Evolutionary conservation across 2,113 vertebrate species (phyloP).

Genomic region (Sinocyclocheilus maitianheensis): DNA sequence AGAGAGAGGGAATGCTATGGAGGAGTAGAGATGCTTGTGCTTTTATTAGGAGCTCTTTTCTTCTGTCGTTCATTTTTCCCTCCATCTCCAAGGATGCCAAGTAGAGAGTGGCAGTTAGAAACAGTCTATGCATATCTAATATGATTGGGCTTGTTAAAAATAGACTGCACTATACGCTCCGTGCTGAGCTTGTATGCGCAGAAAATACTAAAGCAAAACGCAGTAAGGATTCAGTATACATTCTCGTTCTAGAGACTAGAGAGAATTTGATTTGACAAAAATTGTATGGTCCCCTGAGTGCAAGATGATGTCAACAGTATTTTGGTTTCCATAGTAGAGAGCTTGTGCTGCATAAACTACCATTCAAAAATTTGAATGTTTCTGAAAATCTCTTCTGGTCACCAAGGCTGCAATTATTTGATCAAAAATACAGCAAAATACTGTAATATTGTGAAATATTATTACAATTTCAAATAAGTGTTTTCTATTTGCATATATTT

Average conservation of each 20-base stretch:
- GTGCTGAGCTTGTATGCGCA: background rate
- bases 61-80: constrained; percentile 57
- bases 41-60: constrained; percentile 70
- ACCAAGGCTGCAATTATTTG: background rate
- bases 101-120: constrained; percentile 71
- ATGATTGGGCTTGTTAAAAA: constrained; percentile 47
- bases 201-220: background rate
- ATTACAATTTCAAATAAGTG: background rate
- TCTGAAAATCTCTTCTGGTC: no score
- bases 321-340: background rate
- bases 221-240: background rate
- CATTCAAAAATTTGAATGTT: background rate
- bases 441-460: background rate
- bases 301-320: background rate
- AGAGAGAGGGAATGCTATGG: constrained; percentile 45
- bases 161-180: constrained; percentile 26
- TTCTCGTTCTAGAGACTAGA: background rate
- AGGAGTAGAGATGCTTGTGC: constrained; percentile 65
- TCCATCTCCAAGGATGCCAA: constrained; percentile 72
- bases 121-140: constrained; percentile 60
- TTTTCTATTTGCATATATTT: background rate
- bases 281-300: background rate
- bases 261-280: background rate
- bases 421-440: background rate
- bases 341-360: background rate